Evolutionary conservation across 2,113 vertebrate species (phyloP).

Genomic region (Pterocles gutturalis): DNA sequence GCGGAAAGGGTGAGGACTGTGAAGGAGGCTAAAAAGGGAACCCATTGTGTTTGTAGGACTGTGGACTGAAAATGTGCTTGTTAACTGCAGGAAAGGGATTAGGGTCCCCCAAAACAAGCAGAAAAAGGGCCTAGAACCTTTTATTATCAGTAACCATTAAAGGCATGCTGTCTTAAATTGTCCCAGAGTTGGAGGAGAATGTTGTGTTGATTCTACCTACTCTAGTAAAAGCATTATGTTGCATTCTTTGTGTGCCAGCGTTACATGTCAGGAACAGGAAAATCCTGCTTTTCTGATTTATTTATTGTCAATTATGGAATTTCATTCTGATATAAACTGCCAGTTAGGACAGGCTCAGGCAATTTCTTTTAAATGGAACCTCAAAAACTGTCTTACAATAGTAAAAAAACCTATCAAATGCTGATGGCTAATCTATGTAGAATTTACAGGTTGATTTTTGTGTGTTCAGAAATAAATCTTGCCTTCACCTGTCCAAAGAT

Average conservation of each 20-base stretch:
- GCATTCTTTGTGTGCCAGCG: not conserved
- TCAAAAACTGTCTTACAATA: not conserved
- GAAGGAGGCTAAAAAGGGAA: constrained; percentile 18
- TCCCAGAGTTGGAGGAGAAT: not conserved
- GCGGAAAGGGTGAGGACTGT: not conserved
- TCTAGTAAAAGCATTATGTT: not conserved
- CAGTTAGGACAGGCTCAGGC: not conserved
- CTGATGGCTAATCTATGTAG: not conserved
- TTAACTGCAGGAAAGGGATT: not conserved
- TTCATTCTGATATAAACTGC: not conserved
- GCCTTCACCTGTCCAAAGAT: not conserved
- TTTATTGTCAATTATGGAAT: not conserved
- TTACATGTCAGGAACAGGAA: not conserved
- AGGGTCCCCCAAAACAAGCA: not conserved
- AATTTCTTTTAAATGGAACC: not conserved
- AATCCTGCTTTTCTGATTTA: not conserved
- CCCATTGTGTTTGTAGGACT: not conserved
- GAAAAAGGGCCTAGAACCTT: not conserved
- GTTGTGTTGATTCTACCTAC: not conserved
- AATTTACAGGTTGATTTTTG: not conserved
- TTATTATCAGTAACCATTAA: not conserved
- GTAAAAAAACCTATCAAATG: not conserved
- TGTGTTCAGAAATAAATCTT: not conserved
- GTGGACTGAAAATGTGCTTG: not conserved
- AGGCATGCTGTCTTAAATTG: not conserved